Evolutionary conservation across 1,140 invertebrate genomes (phyloP), one percentile per base, ranked within the genome.

Genomic region (Ectropis grisescens): DNA sequence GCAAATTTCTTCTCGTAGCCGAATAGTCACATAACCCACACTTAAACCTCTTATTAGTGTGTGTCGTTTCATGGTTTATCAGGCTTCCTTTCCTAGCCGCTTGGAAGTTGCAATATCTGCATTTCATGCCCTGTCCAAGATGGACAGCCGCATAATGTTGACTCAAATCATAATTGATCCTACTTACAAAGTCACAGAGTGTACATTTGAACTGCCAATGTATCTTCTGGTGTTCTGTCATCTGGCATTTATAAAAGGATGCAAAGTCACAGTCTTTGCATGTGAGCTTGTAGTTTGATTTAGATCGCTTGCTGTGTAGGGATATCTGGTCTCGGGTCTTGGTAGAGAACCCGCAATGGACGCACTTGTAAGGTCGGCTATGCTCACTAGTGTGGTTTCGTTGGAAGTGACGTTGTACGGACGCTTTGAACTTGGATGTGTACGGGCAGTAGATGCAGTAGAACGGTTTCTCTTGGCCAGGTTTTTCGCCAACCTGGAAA

Each of bases 271-370:
- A 70, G 0, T 26, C 30, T 1, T 35, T 13, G 28, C 69, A 74
- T 1, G 15, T 35, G 4, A 74, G 13, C 1, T 12, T 9, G 1
- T 29, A 19, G 0, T 58, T 51, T 0, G 58, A 51, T 9, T 46
- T 30, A 32, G 58, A 66, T 3, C 69, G 13, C 26, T 70, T 70
- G 22, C 58, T 70, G 31, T 74, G 69, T 9, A 74, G 30, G 1
- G 60, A 47, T 2, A 74, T 67, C 27, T 68, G 60, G 22, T 74
- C 69, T 41, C 70, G 68, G 4, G 66, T 74, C 53, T 69, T 68
- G 0, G 65, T 74, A 6, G 58, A 56, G 28, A 72, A 72, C 23
- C 65, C 62, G 33, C 68, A 72, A 24, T 68, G 65, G 0, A 48
- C 34, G 31, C 68, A 72, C 22, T 69, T 58, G 14, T 65, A 72